Evolutionary conservation across 2,888 invertebrate genomes (phyloP).

Genomic region (Pristionchus exspectatus): DNA sequence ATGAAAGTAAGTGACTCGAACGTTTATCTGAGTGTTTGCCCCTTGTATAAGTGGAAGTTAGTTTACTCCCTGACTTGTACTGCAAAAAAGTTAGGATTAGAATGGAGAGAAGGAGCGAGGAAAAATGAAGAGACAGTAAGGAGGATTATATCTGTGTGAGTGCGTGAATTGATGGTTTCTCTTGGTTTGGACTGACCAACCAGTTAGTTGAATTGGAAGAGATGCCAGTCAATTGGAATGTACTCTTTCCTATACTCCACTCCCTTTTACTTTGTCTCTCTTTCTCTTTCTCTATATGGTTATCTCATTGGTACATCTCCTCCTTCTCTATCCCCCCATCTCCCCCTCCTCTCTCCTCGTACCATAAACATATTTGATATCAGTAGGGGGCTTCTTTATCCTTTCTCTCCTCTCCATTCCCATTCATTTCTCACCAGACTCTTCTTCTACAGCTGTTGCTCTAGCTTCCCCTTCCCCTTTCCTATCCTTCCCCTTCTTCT

Average conservation of each 20-base stretch:
- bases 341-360: background rate
- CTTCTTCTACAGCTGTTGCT: conserved; percentile 41
- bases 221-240: conserved; percentile 3
- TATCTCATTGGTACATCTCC: background rate
- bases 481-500: background rate
- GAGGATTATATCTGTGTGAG: background rate
- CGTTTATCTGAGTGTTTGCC: background rate
- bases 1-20: conserved; percentile 6
- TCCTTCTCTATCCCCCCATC: background rate
- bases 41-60: background rate
- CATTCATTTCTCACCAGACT: background rate
- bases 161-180: background rate
- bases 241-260: background rate
- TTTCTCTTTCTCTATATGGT: conserved; percentile 6
- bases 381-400: conserved; percentile 33
- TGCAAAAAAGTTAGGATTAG: background rate
- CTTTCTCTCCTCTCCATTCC: background rate
- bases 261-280: conserved; percentile 1
- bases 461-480: background rate
- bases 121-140: background rate
- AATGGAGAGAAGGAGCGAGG: background rate
- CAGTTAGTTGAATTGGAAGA: conserved; percentile 4
- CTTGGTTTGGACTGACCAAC: background rate
- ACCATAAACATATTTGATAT: conserved; percentile 26
- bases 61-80: conserved; percentile 8